Base-by-base conservation (phyloP, 1,140 invertebrate genomes). In the Patella vulgata region DNA sequence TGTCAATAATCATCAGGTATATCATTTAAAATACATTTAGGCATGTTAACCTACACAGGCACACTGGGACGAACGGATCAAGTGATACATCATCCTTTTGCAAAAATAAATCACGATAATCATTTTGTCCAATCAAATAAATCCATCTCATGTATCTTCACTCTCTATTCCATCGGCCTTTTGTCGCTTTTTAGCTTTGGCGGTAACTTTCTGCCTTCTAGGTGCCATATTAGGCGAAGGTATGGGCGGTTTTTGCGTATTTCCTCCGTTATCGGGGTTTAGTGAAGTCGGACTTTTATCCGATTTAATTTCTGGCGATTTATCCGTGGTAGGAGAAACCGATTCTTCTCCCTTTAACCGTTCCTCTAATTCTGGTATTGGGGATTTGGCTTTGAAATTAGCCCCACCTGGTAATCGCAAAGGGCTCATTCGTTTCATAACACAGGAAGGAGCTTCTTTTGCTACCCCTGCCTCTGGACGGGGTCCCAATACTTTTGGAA, bases 161-260 rank as follows among this genome's bases (percentile, higher is more conserved):
- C 33, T 36, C 6, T 36, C 33, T 36, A 8, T 36, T 36, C 33
- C 33, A 36, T 36, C 59, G 40, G 70, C 73, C 68, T 74, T 76
- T 60, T 80, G 78, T 12, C 78, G 64, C 28, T 75, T 74, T 59
- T 78, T 80, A 44, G 78, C 78, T 55, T 80, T 80, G 19, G 78
- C 78, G 21, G 78, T 78, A n/a, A 76, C 70, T 57, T 74, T 67
- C 59, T 76, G 74, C 9, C 75, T 59, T 39, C 75, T 60, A 0
- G 62, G 66, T 9, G 56, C 68, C 46, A 66, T 70, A 48, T 66
- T 66, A n/a, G 68, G 63, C 9, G 68, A 66, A 3, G 68, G 64
- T 19, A 63, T 28, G 12, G 63, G 63, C 11, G 39, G 65, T 23
- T 53, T 65, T 54, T 66, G 66, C 2, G 51, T 47, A 23, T 60